Conservation (phyloP, 2,797 vertebrate species). For the Platyrinchus mystaceus region DNA sequence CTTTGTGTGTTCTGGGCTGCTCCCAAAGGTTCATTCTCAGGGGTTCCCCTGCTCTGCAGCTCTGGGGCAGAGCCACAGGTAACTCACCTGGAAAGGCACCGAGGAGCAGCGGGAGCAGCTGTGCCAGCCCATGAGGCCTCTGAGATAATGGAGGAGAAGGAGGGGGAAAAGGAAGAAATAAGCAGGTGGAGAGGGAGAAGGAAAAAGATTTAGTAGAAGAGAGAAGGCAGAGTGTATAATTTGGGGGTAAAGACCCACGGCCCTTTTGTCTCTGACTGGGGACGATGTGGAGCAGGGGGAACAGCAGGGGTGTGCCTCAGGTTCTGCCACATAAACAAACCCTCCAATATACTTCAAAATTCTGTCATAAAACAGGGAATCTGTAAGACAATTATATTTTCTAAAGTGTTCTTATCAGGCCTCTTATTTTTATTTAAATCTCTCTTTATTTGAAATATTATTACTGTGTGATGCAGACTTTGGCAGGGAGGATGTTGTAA, state of each 20-base stretch:
- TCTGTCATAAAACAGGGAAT: background rate
- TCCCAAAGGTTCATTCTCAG: background rate
- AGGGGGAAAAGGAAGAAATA: background rate
- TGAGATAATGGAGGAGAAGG: background rate
- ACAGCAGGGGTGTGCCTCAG: background rate
- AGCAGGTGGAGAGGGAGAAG: background rate
- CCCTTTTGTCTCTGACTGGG: background rate
- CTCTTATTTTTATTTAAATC: background rate
- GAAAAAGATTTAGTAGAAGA: background rate
- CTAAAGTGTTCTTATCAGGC: background rate
- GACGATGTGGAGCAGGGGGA: rapidly evolving
- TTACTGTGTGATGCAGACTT: background rate
- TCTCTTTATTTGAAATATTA: background rate
- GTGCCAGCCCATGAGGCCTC: rapidly evolving
- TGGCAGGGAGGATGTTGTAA: background rate
- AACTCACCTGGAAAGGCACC: background rate
- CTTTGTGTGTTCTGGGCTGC: background rate
- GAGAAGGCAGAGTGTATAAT: background rate
- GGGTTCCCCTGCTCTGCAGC: background rate
- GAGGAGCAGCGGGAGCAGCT: background rate
- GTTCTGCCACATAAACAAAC: background rate
- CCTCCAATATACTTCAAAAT: background rate
- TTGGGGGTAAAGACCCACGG: background rate
- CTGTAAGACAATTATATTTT: background rate
- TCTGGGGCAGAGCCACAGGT: rapidly evolving